phyloP scores from a whole-genome alignment of 2,888 invertebrate genomes.

The Hyposoter dolosus region DNA sequence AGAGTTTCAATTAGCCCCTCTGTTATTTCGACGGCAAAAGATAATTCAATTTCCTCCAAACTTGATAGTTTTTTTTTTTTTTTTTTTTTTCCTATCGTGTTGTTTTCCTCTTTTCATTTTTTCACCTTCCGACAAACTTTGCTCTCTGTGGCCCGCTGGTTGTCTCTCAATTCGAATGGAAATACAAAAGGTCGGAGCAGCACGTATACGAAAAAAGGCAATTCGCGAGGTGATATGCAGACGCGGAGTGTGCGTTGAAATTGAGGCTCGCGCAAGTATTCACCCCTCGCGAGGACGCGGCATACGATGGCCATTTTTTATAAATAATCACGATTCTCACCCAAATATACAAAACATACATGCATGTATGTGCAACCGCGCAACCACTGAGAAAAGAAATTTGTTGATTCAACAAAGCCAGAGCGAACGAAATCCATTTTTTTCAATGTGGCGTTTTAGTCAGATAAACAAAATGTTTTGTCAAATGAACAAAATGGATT shows the following conservation, averaged over 20 bases:
- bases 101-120: neutral
- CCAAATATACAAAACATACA: neutral
- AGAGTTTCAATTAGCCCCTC: constrained; percentile 57
- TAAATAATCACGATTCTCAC: neutral
- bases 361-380: constrained; percentile 3
- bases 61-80: constrained; percentile 38
- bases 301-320: constrained; percentile 18
- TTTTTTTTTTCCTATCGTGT: constrained; percentile 28
- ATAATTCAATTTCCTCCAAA: constrained; percentile 50
- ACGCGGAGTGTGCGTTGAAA: constrained; percentile 50
- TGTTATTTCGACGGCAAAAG: constrained; percentile 44
- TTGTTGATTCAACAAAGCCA: too few relatives aligned
- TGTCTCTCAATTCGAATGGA: constrained; percentile 62
- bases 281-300: constrained; percentile 10
- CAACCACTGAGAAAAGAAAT: too few relatives aligned
- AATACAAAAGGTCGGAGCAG: constrained; percentile 59
- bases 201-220: too few relatives aligned
- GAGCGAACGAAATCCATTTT: too few relatives aligned
- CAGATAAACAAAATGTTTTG: too few relatives aligned
- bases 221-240: constrained; percentile 55
- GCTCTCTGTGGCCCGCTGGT: constrained; percentile 17
- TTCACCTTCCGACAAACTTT: neutral
- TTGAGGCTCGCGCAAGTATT: constrained; percentile 35
- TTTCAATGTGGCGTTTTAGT: too few relatives aligned
- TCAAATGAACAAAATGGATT: too few relatives aligned